Percentiles rank a stretch among this genome's conserved stretches.
Evolutionary conservation across 2,888 invertebrate species (phyloP).

Genomic region (Pasiphila rectangulata): DNA sequence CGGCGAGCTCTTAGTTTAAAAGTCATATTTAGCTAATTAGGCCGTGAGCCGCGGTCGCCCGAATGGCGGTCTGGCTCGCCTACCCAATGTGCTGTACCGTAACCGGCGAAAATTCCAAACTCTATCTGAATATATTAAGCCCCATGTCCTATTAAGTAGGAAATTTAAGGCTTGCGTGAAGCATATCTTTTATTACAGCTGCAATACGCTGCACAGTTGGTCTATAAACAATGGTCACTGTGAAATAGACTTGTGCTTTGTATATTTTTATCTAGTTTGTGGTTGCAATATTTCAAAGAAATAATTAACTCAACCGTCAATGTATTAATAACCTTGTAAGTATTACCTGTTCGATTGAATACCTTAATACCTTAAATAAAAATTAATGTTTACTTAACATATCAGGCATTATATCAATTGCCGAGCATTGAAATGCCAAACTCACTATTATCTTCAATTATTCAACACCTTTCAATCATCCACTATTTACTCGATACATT

Average conservation of each 20-base stretch:
- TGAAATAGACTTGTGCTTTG: constrained; percentile 10
- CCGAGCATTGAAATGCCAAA: background rate
- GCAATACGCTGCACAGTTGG: constrained; percentile 34
- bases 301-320: no score
- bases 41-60: constrained; percentile 53
- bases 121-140: constrained; percentile 52
- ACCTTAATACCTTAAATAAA: no score
- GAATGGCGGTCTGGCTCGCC: constrained; percentile 42
- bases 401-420: no score
- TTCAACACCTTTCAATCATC: constrained; percentile 1
- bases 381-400: no score
- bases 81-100: constrained; percentile 36
- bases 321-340: no score
- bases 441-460: constrained; percentile 1
- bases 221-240: constrained; percentile 31
- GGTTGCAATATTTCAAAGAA: background rate
- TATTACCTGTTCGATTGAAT: no score
- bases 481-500: constrained; percentile 1
- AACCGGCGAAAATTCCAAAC: constrained; percentile 40
- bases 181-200: constrained; percentile 37
- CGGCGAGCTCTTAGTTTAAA: constrained; percentile 64
- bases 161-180: constrained; percentile 37
- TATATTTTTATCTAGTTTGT: background rate
- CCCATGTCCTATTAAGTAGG: constrained; percentile 38
- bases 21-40: constrained; percentile 76